phyloP scores from a whole-genome alignment of 2,113 vertebrate genomes.

The Catharus fuscescens region DNA sequence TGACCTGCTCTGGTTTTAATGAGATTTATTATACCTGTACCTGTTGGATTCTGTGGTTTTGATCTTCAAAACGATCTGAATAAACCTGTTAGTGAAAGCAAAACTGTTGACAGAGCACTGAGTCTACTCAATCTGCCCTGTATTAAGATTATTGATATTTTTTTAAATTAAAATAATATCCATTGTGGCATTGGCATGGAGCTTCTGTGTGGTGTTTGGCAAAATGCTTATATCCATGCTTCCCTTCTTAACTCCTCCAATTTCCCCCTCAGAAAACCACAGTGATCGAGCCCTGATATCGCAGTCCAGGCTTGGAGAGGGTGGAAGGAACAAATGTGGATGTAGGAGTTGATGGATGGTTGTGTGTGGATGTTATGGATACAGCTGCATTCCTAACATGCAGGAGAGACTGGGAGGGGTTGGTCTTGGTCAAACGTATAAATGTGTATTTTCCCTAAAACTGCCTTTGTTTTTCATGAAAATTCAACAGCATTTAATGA shows the following conservation, averaged over 20 bases:
- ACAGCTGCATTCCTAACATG: background rate
- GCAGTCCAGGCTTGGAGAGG: background rate
- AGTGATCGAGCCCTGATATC: background rate
- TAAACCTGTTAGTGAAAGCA: conserved; percentile 15
- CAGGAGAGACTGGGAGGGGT: background rate
- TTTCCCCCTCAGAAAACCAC: background rate
- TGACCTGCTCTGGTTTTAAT: conserved; percentile 58
- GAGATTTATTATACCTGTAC: conserved; percentile 54
- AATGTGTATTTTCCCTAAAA: background rate
- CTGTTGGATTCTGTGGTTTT: conserved; percentile 14
- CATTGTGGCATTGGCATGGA: background rate
- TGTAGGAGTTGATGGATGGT: background rate
- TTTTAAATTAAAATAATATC: background rate
- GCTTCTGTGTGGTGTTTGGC: background rate
- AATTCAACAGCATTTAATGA: background rate
- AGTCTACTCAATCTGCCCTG: background rate
- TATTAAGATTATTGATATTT: background rate
- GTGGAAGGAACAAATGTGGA: background rate
- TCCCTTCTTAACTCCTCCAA: background rate
- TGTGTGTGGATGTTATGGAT: background rate
- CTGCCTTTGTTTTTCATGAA: background rate
- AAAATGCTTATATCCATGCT: background rate
- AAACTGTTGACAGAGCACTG: background rate
- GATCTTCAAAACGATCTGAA: background rate
- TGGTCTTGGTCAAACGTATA: accelerated